Evolutionary conservation across 2,797 vertebrate genomes (phyloP), one percentile per base, ranked within the genome.

Genomic region (Pitangus sulphuratus): DNA sequence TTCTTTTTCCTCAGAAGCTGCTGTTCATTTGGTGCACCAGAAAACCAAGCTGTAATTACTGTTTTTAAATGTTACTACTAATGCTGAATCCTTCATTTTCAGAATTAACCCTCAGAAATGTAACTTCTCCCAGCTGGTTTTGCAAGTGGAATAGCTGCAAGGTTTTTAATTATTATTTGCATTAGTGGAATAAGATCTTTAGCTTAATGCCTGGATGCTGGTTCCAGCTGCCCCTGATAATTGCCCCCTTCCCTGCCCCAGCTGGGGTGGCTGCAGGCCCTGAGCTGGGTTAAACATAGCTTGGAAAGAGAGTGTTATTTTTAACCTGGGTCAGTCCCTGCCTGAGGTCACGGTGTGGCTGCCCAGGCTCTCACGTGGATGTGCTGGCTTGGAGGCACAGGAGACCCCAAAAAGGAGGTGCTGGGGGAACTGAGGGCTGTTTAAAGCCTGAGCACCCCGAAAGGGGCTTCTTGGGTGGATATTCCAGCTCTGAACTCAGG

Each of bases 251-350:
- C 30, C 61, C 66, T 87, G 81, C 84, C 80, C 70, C 65, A 39
- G 51, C 68, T 64, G 58, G 71, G 76, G 53, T 1, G 5, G 64
- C 89, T 76, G 61, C 76, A 47, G 84, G 78, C 65, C 11, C 70
- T 7, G 39, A 76, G 79, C 87, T 4, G 57, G 22, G 91, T 75
- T 96, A 95, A 95, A 97, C 96, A 91, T 95, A 95, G 45, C 65
- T 72, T 1, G 6, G 42, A 60, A 64, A 80, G 80, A 39, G 70
- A 54, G 57, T 10, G 83, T 78, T 97, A 96, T 97, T 95, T 97
- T 95, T 93, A 96, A 76, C 90, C 11, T 0, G 6, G 87, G 61
- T 85, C 87, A 40, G 76, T 65, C 58, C 40, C 71, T 78, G 61
- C 65, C 42, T 9, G 33, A 61, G 72, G 86, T 96, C 64, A 53